phyloP scores from a whole-genome alignment of 2,888 invertebrate species.

The Cephus sareptanus region DNA sequence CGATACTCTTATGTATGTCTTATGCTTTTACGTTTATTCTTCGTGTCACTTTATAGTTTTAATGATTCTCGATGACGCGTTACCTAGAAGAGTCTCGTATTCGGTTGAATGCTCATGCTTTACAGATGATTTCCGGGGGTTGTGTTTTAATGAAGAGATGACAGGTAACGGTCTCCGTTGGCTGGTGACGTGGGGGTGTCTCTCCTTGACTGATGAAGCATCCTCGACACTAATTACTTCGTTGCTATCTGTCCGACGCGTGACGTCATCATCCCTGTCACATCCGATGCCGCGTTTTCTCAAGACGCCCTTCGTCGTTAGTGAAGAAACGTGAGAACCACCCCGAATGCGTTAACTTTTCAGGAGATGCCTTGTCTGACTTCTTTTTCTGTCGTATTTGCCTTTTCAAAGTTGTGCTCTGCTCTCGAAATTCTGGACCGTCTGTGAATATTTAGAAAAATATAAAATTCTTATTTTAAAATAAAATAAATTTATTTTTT shows the following conservation, averaged over 20 bases:
- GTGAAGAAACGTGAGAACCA: slow-evolving; percentile 43
- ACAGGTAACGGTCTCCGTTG: slow-evolving; percentile 47
- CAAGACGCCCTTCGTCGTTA: slow-evolving; percentile 37
- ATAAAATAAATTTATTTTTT: background rate
- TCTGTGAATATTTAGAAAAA: background rate
- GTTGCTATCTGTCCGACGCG: slow-evolving; percentile 52
- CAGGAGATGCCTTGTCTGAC: background rate
- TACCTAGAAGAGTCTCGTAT: background rate
- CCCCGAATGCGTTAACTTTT: background rate
- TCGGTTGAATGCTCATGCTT: background rate
- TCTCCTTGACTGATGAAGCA: slow-evolving; percentile 58
- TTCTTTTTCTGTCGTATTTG: background rate
- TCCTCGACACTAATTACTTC: slow-evolving; percentile 40
- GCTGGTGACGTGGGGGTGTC: slow-evolving; percentile 40
- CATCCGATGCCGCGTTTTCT: slow-evolving; percentile 43
- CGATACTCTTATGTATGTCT: background rate
- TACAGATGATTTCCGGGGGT: background rate
- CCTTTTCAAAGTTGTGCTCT: background rate
- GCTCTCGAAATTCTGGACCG: background rate
- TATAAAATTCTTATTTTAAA: background rate
- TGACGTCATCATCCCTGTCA: slow-evolving; percentile 54
- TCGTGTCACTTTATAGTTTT: background rate
- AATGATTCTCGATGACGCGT: background rate
- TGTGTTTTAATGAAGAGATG: slow-evolving; percentile 56
- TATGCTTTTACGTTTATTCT: background rate